phyloP scores from a whole-genome alignment of 2,888 invertebrate species.

The Serripes groenlandicus region DNA sequence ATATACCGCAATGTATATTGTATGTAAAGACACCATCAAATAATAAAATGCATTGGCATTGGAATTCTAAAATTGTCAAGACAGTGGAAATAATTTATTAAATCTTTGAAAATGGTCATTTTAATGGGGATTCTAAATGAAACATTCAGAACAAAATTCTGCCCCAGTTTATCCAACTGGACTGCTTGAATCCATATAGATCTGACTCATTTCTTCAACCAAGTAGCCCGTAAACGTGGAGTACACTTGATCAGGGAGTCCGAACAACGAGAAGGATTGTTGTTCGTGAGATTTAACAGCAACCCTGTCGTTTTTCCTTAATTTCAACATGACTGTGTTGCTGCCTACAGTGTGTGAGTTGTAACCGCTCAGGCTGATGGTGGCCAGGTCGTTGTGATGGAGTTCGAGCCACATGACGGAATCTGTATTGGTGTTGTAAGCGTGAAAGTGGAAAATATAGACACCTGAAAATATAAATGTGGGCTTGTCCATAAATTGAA shows the following conservation, averaged over 20 bases:
- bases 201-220: conserved; percentile 24
- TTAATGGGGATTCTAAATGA: too few species aligned
- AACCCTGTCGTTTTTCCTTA: conserved; percentile 59
- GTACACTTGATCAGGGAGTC: conserved; percentile 67
- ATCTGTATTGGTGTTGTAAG: conserved; percentile 63
- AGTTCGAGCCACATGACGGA: conserved; percentile 65
- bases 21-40: too few species aligned
- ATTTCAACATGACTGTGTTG: conserved; percentile 65
- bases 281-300: conserved; percentile 59
- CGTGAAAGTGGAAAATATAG: conserved; percentile 64
- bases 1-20: too few species aligned
- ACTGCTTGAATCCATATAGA: conserved; percentile 30
- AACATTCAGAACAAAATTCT: too few species aligned
- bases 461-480: conserved; percentile 63
- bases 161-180: too few species aligned
- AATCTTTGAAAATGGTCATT: too few species aligned
- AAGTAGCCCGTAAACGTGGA: conserved; percentile 69
- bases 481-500: too few species aligned
- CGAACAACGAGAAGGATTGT: conserved; percentile 69
- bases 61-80: too few species aligned
- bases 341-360: conserved; percentile 71
- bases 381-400: conserved; percentile 45
- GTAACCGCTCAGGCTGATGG: conserved; percentile 62
- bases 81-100: too few species aligned
- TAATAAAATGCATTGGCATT: too few species aligned